These are phyloP conservation scores for Horisme vitalbata DNA, from an alignment of 2,888 invertebrate genomes.

Conservation along the genomic window DNA sequence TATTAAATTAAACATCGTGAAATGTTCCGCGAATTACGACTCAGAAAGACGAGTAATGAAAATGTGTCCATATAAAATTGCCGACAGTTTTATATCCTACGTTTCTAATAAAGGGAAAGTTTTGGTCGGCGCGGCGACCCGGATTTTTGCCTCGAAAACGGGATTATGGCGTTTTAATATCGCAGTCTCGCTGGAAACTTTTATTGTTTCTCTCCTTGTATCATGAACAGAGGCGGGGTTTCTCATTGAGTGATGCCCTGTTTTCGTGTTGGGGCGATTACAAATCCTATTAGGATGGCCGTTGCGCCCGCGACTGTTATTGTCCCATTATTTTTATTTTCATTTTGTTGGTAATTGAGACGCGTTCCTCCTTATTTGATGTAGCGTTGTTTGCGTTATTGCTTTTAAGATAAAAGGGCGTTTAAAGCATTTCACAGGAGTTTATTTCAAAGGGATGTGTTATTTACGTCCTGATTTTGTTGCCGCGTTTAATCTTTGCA, in stretches of 20 bases:
- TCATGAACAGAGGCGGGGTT: slow-evolving; percentile 67
- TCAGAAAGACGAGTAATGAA: slow-evolving; percentile 67
- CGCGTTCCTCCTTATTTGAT: slow-evolving; percentile 65
- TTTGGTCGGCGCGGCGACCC: slow-evolving; percentile 51
- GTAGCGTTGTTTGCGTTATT: slow-evolving; percentile 59
- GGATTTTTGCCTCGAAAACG: slow-evolving; percentile 52
- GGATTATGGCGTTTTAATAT: slow-evolving; percentile 78
- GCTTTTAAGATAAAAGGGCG: slow-evolving; percentile 48
- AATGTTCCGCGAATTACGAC: slow-evolving; percentile 33
- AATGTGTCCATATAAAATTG: slow-evolving; percentile 63
- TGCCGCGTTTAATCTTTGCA: slow-evolving; percentile 3
- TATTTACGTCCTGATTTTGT: slow-evolving; percentile 18
- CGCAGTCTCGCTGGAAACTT: slow-evolving; percentile 63
- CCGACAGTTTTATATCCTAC: slow-evolving; percentile 55
- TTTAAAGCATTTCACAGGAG: slow-evolving; percentile 37
- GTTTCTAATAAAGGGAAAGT: slow-evolving; percentile 66
- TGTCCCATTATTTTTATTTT: slow-evolving; percentile 57
- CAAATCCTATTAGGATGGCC: slow-evolving; percentile 65
- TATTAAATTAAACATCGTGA: slow-evolving; percentile 58
- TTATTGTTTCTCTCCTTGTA: slow-evolving; percentile 70
- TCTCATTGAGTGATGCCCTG: slow-evolving; percentile 68
- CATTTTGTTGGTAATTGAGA: slow-evolving; percentile 72
- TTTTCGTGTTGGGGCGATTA: slow-evolving; percentile 61
- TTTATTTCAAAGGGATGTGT: slow-evolving; percentile 21
- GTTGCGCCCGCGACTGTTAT: slow-evolving; percentile 55